These are phyloP conservation scores for Gymnodraco acuticeps DNA, from an alignment of 2,797 vertebrate species.

Conservation along the genomic window DNA sequence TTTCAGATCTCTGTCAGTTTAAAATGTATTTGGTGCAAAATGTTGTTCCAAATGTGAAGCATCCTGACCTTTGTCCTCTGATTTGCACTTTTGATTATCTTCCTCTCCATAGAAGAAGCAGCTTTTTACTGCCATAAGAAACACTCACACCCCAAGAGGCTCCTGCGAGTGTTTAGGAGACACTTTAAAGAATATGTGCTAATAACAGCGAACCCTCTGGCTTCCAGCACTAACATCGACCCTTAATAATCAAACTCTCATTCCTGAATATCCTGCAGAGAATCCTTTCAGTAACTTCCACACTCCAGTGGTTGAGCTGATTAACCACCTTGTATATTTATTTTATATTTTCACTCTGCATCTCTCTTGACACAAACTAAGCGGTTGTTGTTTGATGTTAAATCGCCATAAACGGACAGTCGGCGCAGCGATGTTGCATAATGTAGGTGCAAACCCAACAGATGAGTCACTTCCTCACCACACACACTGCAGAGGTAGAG, in stretches of 20 bases:
- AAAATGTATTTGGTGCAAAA: not conserved
- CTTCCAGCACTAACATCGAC: no score
- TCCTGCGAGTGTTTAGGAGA: not conserved
- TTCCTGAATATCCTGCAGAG: not conserved
- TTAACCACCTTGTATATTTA: not conserved
- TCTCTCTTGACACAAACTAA: constrained; percentile 36
- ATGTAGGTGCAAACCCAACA: constrained; percentile 59
- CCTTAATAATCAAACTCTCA: not conserved
- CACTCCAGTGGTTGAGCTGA: constrained; percentile 10
- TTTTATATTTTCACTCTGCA: not conserved
- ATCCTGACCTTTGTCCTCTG: not conserved
- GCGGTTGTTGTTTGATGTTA: constrained; percentile 44
- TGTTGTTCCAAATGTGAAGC: not conserved
- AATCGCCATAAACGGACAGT: constrained; percentile 38
- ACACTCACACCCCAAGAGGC: not conserved
- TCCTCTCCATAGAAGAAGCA: rapidly evolving
- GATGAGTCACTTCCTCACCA: constrained; percentile 63
- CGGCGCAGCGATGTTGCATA: constrained; percentile 42
- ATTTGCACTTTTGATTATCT: not conserved
- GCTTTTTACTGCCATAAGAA: no score
- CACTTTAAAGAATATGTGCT: no score
- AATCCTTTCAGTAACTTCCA: constrained; percentile 11
- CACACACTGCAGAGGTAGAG: constrained; percentile 48
- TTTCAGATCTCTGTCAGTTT: not conserved
- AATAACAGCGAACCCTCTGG: no score